Percentiles rank a stretch among this genome's conserved stretches.
Conservation (phyloP, 37 sponge, comb jelly and placozoan species). For the Aplysina aerophoba region DNA sequence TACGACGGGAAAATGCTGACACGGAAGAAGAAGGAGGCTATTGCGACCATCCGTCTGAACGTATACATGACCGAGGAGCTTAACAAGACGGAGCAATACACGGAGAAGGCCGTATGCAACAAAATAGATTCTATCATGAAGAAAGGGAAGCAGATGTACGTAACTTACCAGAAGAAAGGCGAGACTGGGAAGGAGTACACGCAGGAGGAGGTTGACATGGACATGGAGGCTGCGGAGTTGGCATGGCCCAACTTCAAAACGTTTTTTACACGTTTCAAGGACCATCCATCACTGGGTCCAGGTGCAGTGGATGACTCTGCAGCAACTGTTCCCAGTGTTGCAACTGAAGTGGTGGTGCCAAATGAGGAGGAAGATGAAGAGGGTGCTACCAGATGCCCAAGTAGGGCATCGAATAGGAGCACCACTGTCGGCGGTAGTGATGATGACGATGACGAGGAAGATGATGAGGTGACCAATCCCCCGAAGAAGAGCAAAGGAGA, state of each 20-base stretch:
- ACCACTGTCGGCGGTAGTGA: not conserved
- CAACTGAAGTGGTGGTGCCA: not conserved
- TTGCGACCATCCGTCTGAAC: not conserved
- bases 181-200: not conserved
- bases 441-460: not conserved
- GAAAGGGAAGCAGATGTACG: constrained; percentile 8
- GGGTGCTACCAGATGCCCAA: not conserved
- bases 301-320: not conserved
- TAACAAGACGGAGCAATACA: not conserved
- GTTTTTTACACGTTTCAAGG: constrained; percentile 5
- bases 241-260: not conserved
- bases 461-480: not conserved
- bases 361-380: not conserved
- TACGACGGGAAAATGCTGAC: not conserved
- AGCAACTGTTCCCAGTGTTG: not conserved
- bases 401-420: not conserved
- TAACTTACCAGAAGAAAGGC: not conserved
- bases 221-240: not conserved
- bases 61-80: not conserved
- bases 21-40: not conserved
- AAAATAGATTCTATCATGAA: not conserved
- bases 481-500: not conserved
- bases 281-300: constrained; percentile 12
- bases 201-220: not conserved
- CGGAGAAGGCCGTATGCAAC: not conserved